Evolutionary conservation across 1,140 invertebrate species (phyloP).

Genomic region (Subanguina moxae): DNA sequence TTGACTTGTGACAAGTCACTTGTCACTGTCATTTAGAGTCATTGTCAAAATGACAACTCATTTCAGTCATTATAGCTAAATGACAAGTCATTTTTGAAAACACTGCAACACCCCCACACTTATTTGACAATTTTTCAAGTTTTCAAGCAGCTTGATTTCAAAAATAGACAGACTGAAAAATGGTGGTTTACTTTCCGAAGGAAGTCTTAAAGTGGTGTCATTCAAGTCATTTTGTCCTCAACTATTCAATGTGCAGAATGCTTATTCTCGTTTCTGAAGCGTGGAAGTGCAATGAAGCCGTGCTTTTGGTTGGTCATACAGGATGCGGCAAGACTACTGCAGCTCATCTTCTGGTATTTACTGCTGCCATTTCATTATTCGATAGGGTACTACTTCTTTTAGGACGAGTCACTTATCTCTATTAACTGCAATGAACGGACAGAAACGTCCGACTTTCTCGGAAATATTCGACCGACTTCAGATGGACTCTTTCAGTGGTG

Average conservation of each 20-base stretch:
- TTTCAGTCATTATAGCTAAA: no score
- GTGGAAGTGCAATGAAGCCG: constrained; percentile 84
- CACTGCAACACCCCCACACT: no score
- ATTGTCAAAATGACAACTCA: no score
- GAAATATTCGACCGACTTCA: constrained; percentile 75
- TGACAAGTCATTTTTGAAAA: no score
- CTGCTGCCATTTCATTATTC: neutral
- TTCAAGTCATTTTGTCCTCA: constrained; percentile 17
- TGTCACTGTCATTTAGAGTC: no score
- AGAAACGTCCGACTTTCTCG: constrained; percentile 93
- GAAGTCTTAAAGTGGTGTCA: neutral
- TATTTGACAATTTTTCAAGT: no score
- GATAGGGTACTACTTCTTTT: no score
- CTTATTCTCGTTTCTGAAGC: constrained; percentile 83
- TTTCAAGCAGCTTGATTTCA: no score
- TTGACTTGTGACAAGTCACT: no score
- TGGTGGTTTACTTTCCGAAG: constrained; percentile 51
- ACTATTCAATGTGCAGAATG: constrained; percentile 70
- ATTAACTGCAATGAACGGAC: constrained; percentile 99
- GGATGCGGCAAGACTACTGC: constrained; percentile 97
- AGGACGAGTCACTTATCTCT: constrained; percentile 64
- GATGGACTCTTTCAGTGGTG: constrained; percentile 85
- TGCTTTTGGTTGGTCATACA: constrained; percentile 92
- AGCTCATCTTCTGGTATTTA: constrained; percentile 68
- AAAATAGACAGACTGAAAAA: no score